Evolutionary conservation across 2,888 invertebrate species (phyloP).

Genomic region (Shargacucullia verbasci): DNA sequence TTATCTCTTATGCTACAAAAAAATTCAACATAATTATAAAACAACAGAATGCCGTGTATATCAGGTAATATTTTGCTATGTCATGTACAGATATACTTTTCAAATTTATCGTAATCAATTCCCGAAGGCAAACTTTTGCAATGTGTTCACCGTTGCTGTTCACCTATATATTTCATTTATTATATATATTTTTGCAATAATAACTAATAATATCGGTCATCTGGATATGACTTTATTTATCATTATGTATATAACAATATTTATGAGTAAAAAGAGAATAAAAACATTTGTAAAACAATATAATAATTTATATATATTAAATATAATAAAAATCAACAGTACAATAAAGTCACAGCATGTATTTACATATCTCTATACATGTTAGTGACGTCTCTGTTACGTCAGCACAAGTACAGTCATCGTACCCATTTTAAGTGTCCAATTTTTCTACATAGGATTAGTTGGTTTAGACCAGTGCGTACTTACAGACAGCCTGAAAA

Average conservation of each 20-base stretch:
- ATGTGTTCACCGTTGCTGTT: conserved; percentile 58
- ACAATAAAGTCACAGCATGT: conserved; percentile 81
- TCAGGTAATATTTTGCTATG: conserved; percentile 58
- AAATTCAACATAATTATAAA: conserved; percentile 54
- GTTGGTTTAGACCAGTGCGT: conserved; percentile 71
- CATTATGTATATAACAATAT: conserved; percentile 74
- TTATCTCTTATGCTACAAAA: conserved; percentile 75
- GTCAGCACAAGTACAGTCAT: conserved; percentile 67
- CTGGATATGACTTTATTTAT: conserved; percentile 79
- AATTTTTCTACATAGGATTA: conserved; percentile 68
- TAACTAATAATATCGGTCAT: conserved; percentile 75
- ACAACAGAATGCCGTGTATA: conserved; percentile 57
- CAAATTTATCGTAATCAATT: conserved; percentile 76
- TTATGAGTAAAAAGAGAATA: conserved; percentile 61
- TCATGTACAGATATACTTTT: conserved; percentile 61
- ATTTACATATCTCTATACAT: conserved; percentile 70
- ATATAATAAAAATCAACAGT: conserved; percentile 78
- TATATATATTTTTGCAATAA: conserved; percentile 62
- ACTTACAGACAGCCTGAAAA: conserved; percentile 51
- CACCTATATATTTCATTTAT: conserved; percentile 43
- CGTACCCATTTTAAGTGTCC: conserved; percentile 80
- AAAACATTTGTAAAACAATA: conserved; percentile 67
- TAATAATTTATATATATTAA: conserved; percentile 63
- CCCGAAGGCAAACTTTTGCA: conserved; percentile 78
- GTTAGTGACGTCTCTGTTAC: conserved; percentile 63